Evolutionary conservation across 2,888 invertebrate genomes (phyloP), one percentile per base, ranked within the genome.

Genomic region (Aporophyla lueneburgensis): DNA sequence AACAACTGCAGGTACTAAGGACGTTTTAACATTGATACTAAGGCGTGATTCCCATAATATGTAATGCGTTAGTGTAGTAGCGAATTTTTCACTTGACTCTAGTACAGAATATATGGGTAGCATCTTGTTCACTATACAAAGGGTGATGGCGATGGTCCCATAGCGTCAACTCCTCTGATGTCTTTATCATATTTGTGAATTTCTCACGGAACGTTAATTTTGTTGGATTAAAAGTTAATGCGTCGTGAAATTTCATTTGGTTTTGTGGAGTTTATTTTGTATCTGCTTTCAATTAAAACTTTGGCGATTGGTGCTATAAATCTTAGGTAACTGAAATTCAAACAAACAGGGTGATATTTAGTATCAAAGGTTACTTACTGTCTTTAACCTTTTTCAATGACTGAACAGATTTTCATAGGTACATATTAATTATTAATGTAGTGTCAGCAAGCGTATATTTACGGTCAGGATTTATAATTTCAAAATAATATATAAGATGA

Each of bases 1-100:
- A 43, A 0, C 3, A 21, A 7, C 2, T 7, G 12, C 0, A 0
- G n/a, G 21, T 56, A 66, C 63, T 87, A 86, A 83, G 12, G 87
- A 27, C 81, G 24, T 93, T 93, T 86, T 76, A 61, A 69, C 84
- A 79, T 83, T 70, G 62, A 59, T n/a, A 63, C 10, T 54, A 49
- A 93, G 93, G 93, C 94, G 95, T 96, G 96, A 96, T 96, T 96
- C 95, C 91, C 94, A 95, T 96, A 96, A 96, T 96, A 95, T 94
- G 94, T 93, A 92, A 93, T 91, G 92, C 90, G 90, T 92, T 90
- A 91, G 91, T 93, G 91, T 91, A 92, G 91, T 91, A 94, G 93
- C 92, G 94, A 95, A 94, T 96, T 95, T 93, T 94, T 94, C 96
- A 95, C 96, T 96, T 95, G 96, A 95, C 95, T 94, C 88, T 90